Evolutionary conservation across 2,797 vertebrate species (phyloP).

Genomic region (Todus mexicanus): DNA sequence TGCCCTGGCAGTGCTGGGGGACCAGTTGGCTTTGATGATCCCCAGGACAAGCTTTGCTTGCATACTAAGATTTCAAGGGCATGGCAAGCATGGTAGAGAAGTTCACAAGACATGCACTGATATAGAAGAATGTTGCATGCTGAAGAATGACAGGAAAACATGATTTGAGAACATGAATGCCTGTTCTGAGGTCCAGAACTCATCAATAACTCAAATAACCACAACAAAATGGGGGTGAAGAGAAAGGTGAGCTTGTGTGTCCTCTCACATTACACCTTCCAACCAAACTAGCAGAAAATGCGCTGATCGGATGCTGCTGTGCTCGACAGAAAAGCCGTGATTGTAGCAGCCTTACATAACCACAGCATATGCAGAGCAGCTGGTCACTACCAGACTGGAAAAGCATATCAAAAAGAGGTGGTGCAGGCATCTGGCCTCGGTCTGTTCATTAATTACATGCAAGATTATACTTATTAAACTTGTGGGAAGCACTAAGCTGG

Average conservation of each 20-base stretch:
- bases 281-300: not conserved
- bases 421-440: constrained; percentile 23
- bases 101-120: not conserved
- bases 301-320: not conserved
- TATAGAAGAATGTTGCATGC: not conserved
- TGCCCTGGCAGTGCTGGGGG: too few relatives aligned
- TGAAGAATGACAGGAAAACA: not conserved
- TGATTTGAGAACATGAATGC: not conserved
- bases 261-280: not conserved
- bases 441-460: constrained; percentile 6
- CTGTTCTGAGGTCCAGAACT: not conserved
- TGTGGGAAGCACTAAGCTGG: not conserved
- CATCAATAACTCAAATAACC: not conserved
- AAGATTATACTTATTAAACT: not conserved
- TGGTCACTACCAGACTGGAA: constrained; percentile 22
- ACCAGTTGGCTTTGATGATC: too few relatives aligned
- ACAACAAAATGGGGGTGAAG: not conserved
- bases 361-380: constrained; percentile 10
- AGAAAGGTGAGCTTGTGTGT: not conserved
- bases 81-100: fast-evolving
- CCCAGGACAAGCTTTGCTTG: not conserved
- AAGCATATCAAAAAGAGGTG: constrained; percentile 22
- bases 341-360: not conserved
- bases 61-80: not conserved
- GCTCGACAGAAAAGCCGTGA: not conserved